A percentile compares a stretch with the other conserved stretches of the same genome.
Conservation (phyloP, 2,888 invertebrate species). For the Elmis aenea region DNA sequence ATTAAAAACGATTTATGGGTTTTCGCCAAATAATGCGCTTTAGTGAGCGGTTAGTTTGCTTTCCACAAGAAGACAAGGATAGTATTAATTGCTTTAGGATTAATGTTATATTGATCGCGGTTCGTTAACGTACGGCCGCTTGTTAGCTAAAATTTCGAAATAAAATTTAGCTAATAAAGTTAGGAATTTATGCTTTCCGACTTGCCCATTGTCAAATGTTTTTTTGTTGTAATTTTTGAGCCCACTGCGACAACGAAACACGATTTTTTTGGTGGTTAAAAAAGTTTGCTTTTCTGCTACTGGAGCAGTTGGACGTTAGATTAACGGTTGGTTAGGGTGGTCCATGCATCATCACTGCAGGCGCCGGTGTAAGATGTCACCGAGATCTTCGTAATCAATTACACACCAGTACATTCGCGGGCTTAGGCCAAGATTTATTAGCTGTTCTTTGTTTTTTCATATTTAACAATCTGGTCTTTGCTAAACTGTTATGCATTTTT, state of each 20-base stretch:
- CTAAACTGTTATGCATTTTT: too few relatives aligned
- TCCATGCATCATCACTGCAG: conserved; percentile 34
- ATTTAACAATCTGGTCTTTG: too few relatives aligned
- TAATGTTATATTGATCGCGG: conserved; percentile 28
- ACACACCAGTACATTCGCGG: conserved; percentile 23
- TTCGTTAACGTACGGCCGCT: background rate
- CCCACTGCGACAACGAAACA: too few relatives aligned
- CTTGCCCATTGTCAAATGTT: too few relatives aligned
- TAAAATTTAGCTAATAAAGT: too few relatives aligned
- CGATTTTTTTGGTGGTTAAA: too few relatives aligned
- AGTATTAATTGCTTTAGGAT: conserved; percentile 44
- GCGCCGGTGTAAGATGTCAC: conserved; percentile 33
- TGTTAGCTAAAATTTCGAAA: background rate
- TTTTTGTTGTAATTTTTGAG: too few relatives aligned
- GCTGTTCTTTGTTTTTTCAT: too few relatives aligned
- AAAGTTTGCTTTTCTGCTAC: too few relatives aligned
- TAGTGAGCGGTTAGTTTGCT: conserved; percentile 37
- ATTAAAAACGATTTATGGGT: background rate
- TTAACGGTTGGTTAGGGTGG: conserved; percentile 27
- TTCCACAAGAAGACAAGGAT: conserved; percentile 40
- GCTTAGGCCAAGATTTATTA: conserved; percentile 1
- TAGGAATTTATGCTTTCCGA: too few relatives aligned
- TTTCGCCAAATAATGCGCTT: conserved; percentile 27
- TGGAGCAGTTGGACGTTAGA: conserved; percentile 11
- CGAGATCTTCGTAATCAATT: conserved; percentile 26